Base-by-base conservation (phyloP, 30 jellyfish, hydroid and myxozoan genomes). In the Hydractinia symbiolongicarpus region DNA sequence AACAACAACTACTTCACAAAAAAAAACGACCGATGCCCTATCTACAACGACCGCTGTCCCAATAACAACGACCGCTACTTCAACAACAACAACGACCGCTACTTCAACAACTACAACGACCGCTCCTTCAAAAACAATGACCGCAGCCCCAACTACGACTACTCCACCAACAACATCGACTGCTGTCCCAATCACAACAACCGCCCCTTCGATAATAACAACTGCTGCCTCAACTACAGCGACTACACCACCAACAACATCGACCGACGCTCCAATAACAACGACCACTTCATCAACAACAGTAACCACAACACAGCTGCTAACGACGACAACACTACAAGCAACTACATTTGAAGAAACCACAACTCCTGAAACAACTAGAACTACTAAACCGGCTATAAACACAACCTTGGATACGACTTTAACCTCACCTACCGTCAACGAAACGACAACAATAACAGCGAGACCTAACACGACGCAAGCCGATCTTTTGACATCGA, bases 401-500 rank as follows among this genome's bases (percentile, higher is more conserved):
- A 53, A 74, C 71, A 79, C 91, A 4, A 71, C 89, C 30, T 67
- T 81, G 16, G 79, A 81, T 6, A 89, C 87, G 54, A 74, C 85
- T n/a, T 73, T 89, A 5, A 64, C 55, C 88, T 86, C 10, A 21
- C 81, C 67, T 17, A 88, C 7, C 44, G 44, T 30, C 44, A 30
- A 30, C 44, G 56, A 82, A 8, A 72, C 73, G 58, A 62, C 55
- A 30, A 8, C 83, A 30, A 62, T 77, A 19, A 70, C 88, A 16
- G 76, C 95, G 19, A 69, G 61, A 50, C 55, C 81, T 50, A 73
- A 95, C 14, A 79, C 88, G 13, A 77, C 91, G 40, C 76, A 93
- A 50, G 66, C 72, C 8, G 79, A 53, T 11, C 76, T 81, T 8
- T 55, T 88, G 4, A 87, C 85, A 11, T 54, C 96, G 11, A 30